phyloP scores from a whole-genome alignment of 1,140 invertebrate species.

The Pseudomyrmex gracilis region DNA sequence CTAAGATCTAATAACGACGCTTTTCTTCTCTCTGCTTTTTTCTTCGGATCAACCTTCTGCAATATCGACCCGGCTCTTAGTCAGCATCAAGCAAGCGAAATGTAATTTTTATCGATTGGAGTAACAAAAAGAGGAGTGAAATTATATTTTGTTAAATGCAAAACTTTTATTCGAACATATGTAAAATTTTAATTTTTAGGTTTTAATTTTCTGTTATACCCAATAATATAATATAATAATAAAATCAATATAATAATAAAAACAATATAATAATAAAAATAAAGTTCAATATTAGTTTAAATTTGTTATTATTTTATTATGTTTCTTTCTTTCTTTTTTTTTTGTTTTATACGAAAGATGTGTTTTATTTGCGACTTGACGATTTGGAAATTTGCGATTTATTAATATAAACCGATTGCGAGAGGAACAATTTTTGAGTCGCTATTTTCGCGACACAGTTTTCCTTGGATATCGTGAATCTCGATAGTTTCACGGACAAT shows the following conservation, averaged over 20 bases:
- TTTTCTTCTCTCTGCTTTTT: background rate
- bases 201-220: too few relatives aligned
- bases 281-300: background rate
- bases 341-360: background rate
- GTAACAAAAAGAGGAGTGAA: background rate
- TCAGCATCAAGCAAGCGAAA: background rate
- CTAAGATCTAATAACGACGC: background rate
- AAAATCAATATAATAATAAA: too few relatives aligned
- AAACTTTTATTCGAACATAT: background rate
- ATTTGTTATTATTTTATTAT: too few relatives aligned
- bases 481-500: constrained; percentile 27
- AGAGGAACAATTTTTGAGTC: background rate
- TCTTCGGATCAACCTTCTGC: background rate
- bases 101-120: background rate
- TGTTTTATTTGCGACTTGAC: background rate
- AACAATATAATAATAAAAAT: too few relatives aligned
- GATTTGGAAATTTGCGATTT: constrained; percentile 25
- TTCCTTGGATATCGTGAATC: constrained; percentile 25
- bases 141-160: background rate
- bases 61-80: background rate
- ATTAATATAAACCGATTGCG: constrained; percentile 10
- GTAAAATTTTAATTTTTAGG: too few relatives aligned
- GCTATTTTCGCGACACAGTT: background rate
- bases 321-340: too few relatives aligned
- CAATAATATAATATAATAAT: too few relatives aligned